phyloP scores from a whole-genome alignment of 2,888 invertebrate species.

The Teinopalpus imperialis region DNA sequence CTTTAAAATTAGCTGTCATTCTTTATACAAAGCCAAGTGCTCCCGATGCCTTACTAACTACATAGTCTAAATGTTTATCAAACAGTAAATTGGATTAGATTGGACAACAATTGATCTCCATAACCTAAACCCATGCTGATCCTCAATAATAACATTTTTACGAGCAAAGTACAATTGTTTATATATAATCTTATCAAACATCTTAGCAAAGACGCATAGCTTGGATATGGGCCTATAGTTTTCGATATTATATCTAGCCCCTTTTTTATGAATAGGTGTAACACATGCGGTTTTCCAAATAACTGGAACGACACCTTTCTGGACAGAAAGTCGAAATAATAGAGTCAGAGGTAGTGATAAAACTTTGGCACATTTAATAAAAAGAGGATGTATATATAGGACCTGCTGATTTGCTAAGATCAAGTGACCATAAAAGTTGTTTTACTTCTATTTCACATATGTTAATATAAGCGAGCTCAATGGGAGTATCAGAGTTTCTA shows the following conservation, averaged over 20 bases:
- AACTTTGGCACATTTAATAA: not conserved
- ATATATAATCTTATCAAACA: too few relatives aligned
- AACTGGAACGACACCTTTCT: not conserved
- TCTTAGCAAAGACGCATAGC: too few relatives aligned
- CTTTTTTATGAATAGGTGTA: constrained; percentile 3
- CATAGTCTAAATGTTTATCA: constrained; percentile 1
- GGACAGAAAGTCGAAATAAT: constrained; percentile 1
- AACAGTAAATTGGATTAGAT: constrained; percentile 2
- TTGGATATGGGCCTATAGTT: too few relatives aligned
- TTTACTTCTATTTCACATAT: not conserved
- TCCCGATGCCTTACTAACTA: constrained; percentile 4
- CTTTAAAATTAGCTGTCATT: constrained; percentile 4
- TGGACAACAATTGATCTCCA: too few relatives aligned
- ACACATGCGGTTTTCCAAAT: too few relatives aligned
- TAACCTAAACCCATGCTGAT: too few relatives aligned
- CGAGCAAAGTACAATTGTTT: too few relatives aligned
- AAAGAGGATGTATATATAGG: not conserved
- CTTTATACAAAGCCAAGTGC: constrained; percentile 3
- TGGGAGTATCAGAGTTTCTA: not conserved
- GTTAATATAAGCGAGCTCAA: not conserved
- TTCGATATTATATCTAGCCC: too few relatives aligned
- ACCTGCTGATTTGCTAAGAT: not conserved
- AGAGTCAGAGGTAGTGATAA: not conserved
- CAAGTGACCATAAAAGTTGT: not conserved
- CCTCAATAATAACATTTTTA: too few relatives aligned